A percentile compares a stretch with the other conserved stretches of the same genome.
These are phyloP conservation scores for Crioceris asparagi DNA, from an alignment of 2,888 invertebrate genomes.

Conservation along the genomic window DNA sequence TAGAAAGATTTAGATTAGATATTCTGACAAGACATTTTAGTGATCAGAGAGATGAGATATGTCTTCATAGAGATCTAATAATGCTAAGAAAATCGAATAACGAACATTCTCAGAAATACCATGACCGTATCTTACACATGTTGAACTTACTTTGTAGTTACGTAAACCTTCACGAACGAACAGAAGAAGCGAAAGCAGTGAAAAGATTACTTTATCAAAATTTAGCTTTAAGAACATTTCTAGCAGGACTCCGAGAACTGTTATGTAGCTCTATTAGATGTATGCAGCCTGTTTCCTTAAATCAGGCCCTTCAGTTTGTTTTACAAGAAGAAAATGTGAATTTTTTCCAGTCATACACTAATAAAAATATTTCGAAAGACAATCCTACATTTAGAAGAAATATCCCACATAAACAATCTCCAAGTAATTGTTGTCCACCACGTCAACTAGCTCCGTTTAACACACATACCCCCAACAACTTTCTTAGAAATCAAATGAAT, in stretches of 20 bases:
- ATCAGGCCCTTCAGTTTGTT: conserved; percentile 7
- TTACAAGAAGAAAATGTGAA: conserved; percentile 6
- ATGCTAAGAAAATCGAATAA: conserved; percentile 11
- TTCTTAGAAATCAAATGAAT: conserved; percentile 1
- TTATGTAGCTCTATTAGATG: conserved; percentile 6
- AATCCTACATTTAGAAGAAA: too few species aligned
- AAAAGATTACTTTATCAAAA: conserved; percentile 9
- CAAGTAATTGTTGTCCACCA: too few species aligned
- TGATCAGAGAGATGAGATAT: conserved; percentile 16
- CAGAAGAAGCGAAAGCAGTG: neutral
- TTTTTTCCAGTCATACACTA: conserved; percentile 2
- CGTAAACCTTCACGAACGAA: conserved; percentile 9
- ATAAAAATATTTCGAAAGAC: neutral
- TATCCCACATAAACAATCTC: neutral
- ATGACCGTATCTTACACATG: conserved; percentile 9
- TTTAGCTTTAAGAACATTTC: conserved; percentile 7
- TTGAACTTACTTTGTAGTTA: conserved; percentile 11
- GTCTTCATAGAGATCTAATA: conserved; percentile 14
- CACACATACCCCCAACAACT: too few species aligned
- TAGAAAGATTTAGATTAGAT: conserved; percentile 7
- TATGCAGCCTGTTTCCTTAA: conserved; percentile 5
- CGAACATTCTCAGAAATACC: conserved; percentile 16
- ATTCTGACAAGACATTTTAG: conserved; percentile 10
- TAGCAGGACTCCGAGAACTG: conserved; percentile 7
- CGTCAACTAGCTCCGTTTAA: too few species aligned